Conservation (phyloP, 2,797 vertebrate genomes). For the Neosilurus mollespiculum region DNA sequence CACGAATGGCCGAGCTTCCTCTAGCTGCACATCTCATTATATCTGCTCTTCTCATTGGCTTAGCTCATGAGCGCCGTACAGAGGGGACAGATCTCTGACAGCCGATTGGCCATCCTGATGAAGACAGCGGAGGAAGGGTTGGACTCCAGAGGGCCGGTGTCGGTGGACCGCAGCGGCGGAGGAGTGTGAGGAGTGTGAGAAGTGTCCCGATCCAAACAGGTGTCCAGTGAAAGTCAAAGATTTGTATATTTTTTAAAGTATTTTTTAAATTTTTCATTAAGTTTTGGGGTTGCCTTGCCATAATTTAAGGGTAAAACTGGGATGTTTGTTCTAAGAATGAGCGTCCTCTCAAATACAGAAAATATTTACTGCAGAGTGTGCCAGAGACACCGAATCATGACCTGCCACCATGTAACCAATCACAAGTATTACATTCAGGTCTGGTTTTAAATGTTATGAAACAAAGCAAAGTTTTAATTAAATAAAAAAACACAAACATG, state of each 20-base stretch:
- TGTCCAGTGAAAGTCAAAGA: conserved; percentile 7
- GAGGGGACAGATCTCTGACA: conserved; percentile 91
- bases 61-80: conserved; percentile 97
- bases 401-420: neutral
- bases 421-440: neutral
- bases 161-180: conserved; percentile 91
- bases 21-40: neutral
- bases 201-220: neutral
- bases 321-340: no score
- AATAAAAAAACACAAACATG: no score
- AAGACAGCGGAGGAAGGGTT: conserved; percentile 90
- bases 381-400: neutral
- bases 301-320: neutral
- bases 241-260: neutral
- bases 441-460: neutral
- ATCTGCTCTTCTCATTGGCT: conserved; percentile 29
- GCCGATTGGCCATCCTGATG: conserved; percentile 91
- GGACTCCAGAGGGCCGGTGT: conserved; percentile 77
- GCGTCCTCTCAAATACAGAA: neutral
- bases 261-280: neutral
- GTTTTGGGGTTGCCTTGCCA: neutral
- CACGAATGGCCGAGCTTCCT: neutral
- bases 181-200: conserved; percentile 74
- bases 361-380: neutral
- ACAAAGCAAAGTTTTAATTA: neutral